Percentiles rank a stretch among this genome's conserved stretches.
Evolutionary conservation across 1,140 invertebrate genomes (phyloP).

Genomic region (Aphaenogaster floridana): DNA sequence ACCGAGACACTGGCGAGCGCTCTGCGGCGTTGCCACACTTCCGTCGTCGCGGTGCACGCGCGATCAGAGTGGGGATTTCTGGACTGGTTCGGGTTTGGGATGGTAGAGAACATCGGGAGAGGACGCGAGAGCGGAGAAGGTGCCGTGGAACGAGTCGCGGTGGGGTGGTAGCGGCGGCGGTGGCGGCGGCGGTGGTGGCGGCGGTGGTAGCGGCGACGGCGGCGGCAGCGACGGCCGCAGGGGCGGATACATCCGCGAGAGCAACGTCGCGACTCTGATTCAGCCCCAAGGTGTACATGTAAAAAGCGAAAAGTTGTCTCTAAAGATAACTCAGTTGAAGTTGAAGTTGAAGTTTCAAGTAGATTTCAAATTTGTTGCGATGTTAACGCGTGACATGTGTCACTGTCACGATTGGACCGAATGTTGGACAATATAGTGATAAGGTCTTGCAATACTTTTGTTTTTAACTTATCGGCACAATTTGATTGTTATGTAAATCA

Average conservation of each 20-base stretch:
- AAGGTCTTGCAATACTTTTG: not conserved
- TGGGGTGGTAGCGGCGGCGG: slow-evolving; percentile 59
- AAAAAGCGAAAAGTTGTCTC: not conserved
- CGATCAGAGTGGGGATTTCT: slow-evolving; percentile 79
- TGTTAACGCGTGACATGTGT: not conserved
- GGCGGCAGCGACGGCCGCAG: slow-evolving; percentile 28
- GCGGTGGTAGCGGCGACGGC: slow-evolving; percentile 20
- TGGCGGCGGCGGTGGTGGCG: not conserved
- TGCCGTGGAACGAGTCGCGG: slow-evolving; percentile 68
- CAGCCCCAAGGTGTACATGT: too few relatives aligned
- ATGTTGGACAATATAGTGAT: not conserved
- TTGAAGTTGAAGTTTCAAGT: not conserved
- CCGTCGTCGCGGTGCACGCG: slow-evolving; percentile 73
- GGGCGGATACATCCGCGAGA: not conserved
- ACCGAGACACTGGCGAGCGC: slow-evolving; percentile 82
- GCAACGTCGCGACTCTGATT: not conserved
- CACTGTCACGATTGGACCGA: not conserved
- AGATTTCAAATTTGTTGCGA: not conserved
- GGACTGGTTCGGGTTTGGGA: slow-evolving; percentile 80
- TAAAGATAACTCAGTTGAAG: not conserved
- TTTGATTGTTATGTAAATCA: not conserved
- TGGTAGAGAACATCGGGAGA: slow-evolving; percentile 73
- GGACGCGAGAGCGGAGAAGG: slow-evolving; percentile 71
- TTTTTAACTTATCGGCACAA: not conserved
- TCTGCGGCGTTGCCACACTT: slow-evolving; percentile 83